Conservation (phyloP, 1,140 invertebrate genomes). For the Drosophila dunni region DNA sequence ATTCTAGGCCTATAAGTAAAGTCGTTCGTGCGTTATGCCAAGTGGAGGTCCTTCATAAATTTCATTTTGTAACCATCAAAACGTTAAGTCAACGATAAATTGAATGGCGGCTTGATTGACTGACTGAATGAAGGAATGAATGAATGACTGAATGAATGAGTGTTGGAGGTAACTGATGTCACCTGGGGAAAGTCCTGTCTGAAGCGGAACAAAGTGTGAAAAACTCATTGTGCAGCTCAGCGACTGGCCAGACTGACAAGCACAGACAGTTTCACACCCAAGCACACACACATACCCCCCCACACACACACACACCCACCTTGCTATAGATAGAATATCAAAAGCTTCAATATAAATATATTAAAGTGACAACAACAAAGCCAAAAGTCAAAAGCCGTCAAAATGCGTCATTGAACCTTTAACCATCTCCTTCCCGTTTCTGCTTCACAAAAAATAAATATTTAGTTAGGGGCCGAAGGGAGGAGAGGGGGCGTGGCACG, state of each 20-base stretch:
- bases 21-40: neutral
- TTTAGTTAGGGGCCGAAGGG: too few species aligned
- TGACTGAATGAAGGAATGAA: slow-evolving; percentile 72
- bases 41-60: slow-evolving; percentile 55
- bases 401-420: slow-evolving; percentile 61
- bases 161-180: slow-evolving; percentile 28
- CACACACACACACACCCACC: slow-evolving; percentile 2
- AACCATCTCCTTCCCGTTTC: slow-evolving; percentile 15
- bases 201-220: neutral
- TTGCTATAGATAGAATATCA: slow-evolving; percentile 17
- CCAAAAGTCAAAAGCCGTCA: slow-evolving; percentile 74
- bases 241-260: slow-evolving; percentile 29
- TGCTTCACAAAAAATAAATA: too few species aligned
- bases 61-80: slow-evolving; percentile 81
- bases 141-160: slow-evolving; percentile 56
- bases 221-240: slow-evolving; percentile 61
- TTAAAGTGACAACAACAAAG: slow-evolving; percentile 48
- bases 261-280: slow-evolving; percentile 19
- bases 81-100: slow-evolving; percentile 82
- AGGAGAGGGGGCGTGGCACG: neutral
- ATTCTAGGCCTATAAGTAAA: too few species aligned
- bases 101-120: slow-evolving; percentile 77
- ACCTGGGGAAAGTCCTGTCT: neutral
- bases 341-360: slow-evolving; percentile 70
- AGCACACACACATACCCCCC: neutral